Evolutionary conservation across 2,113 vertebrate species (phyloP).

Genomic region (Eonycteris spelaea): DNA sequence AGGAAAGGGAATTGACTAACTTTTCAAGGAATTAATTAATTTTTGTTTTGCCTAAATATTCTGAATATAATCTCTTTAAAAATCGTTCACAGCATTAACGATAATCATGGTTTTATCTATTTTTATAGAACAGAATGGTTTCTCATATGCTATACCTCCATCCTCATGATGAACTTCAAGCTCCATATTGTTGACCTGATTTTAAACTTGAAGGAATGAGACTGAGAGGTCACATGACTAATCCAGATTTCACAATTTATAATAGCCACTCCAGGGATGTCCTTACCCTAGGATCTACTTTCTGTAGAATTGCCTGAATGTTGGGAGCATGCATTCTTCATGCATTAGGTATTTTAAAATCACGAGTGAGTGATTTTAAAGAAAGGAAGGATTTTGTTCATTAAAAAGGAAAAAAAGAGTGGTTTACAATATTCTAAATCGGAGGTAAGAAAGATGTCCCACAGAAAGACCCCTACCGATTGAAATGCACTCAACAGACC

Average conservation of each 20-base stretch:
- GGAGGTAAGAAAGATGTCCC: not conserved
- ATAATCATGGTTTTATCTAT: not conserved
- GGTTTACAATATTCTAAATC: not conserved
- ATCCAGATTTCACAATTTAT: not conserved
- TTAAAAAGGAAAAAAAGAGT: not conserved
- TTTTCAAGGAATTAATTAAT: not conserved
- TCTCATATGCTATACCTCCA: not conserved
- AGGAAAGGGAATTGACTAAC: not conserved
- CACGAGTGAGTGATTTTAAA: not conserved
- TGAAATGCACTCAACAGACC: not conserved
- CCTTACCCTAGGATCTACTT: not conserved
- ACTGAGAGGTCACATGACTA: not conserved
- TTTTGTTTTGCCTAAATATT: conserved; percentile 10
- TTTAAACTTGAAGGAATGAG: conserved; percentile 18
- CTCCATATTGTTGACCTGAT: not conserved
- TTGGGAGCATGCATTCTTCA: not conserved
- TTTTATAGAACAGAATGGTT: not conserved
- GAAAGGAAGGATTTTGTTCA: not conserved
- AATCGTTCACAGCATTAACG: not conserved
- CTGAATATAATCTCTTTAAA: not conserved
- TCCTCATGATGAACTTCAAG: not conserved
- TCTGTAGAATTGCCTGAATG: not conserved
- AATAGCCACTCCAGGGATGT: not conserved
- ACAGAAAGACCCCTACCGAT: not conserved
- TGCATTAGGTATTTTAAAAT: not conserved